Percentiles rank a stretch among this genome's conserved stretches.
These are phyloP conservation scores for Amazona vittata DNA, from an alignment of 2,113 vertebrate species.

Conservation along the genomic window DNA sequence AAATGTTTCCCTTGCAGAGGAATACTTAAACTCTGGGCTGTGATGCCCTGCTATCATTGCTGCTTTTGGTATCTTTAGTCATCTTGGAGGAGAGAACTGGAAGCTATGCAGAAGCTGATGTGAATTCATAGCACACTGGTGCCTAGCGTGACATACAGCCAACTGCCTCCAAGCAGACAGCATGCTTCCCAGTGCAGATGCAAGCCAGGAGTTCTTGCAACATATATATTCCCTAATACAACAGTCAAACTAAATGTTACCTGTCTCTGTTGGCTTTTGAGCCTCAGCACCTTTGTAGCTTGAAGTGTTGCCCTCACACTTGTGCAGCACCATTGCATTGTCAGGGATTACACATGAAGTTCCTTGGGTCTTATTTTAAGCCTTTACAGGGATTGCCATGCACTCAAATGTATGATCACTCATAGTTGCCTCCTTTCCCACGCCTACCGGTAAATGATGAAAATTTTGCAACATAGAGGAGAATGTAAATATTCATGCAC, in stretches of 20 bases:
- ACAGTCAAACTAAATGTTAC: not conserved
- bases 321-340: not conserved
- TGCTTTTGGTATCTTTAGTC: not conserved
- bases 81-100: not conserved
- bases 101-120: not conserved
- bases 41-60: not conserved
- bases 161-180: rapidly evolving
- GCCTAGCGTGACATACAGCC: not conserved
- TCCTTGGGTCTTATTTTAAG: not conserved
- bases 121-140: rapidly evolving
- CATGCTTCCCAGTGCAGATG: rapidly evolving
- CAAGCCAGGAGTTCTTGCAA: not conserved
- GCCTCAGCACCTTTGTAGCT: not conserved
- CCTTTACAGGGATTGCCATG: not conserved
- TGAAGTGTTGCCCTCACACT: not conserved
- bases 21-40: not conserved
- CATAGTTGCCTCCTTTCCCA: not conserved
- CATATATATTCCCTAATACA: not conserved
- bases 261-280: not conserved
- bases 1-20: not conserved
- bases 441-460: rapidly evolving
- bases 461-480: not conserved
- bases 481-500: rapidly evolving
- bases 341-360: not conserved
- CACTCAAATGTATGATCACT: not conserved